Percentiles rank a stretch among this genome's conserved stretches.
Conservation (phyloP, 2,113 vertebrate genomes). For the Oncorhynchus kisutch region DNA sequence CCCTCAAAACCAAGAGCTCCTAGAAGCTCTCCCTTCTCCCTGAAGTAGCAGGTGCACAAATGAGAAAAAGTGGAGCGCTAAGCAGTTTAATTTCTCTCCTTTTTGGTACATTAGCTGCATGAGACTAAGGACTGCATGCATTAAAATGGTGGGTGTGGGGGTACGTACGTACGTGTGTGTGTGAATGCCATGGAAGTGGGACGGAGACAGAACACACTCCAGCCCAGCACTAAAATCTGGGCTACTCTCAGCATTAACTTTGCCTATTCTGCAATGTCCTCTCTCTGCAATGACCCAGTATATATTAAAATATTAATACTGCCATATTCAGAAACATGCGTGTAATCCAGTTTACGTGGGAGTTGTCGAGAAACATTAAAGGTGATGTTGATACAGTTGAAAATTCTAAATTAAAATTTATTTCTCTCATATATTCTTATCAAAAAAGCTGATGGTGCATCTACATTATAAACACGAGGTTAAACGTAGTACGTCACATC, state of each 20-base stretch:
- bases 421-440: constrained; percentile 3
- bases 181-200: not conserved
- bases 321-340: not conserved
- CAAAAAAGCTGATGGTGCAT: constrained; percentile 33
- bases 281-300: not conserved
- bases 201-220: not conserved
- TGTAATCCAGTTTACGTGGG: not conserved
- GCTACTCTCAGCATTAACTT: not conserved
- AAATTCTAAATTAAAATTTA: not conserved
- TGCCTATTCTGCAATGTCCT: not conserved
- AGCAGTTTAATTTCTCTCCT: constrained; percentile 31
- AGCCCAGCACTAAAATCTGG: not conserved
- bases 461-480: not conserved
- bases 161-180: too few relatives aligned
- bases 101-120: not conserved
- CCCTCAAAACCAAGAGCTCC: constrained; percentile 75
- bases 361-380: not conserved
- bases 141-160: too few relatives aligned
- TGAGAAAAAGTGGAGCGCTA: constrained; percentile 40
- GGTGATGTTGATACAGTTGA: not conserved
- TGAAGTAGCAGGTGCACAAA: constrained; percentile 66
- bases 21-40: constrained; percentile 63
- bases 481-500: constrained; percentile 77
- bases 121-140: not conserved
- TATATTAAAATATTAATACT: not conserved